These are phyloP conservation scores for Dreissena rostriformis DNA, from an alignment of 1,140 invertebrate species.

Conservation along the genomic window DNA sequence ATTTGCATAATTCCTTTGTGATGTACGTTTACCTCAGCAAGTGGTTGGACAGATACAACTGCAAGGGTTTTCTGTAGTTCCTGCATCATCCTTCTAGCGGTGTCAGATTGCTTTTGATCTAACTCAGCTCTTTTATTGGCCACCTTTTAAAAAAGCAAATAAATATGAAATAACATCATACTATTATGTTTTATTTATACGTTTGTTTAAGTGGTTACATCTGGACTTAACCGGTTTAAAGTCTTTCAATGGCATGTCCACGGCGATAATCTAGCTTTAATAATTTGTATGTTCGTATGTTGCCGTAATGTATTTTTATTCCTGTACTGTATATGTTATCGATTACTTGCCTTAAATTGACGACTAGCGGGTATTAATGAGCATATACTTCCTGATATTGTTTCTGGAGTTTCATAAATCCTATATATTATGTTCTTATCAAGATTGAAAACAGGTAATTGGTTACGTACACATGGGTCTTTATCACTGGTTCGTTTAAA, in stretches of 20 bases:
- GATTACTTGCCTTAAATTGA: not conserved
- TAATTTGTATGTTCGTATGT: not conserved
- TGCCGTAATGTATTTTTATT: not conserved
- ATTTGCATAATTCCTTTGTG: not conserved
- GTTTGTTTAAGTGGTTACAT: not conserved
- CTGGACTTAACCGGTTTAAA: not conserved
- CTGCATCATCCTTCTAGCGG: not conserved
- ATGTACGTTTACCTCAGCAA: constrained; percentile 10
- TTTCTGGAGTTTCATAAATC: too few species aligned
- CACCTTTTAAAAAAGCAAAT: not conserved
- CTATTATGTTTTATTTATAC: not conserved
- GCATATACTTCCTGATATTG: not conserved
- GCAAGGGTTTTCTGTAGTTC: not conserved
- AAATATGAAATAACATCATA: not conserved
- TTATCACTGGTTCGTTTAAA: not conserved
- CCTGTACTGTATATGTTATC: not conserved
- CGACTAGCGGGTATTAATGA: not conserved
- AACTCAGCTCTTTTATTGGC: not conserved
- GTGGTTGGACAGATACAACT: not conserved
- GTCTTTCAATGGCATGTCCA: not conserved
- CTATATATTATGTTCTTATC: not conserved
- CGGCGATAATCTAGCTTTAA: not conserved
- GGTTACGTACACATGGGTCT: not conserved
- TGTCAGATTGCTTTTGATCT: not conserved
- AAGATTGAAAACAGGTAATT: not conserved